phyloP scores from a whole-genome alignment of 1,140 invertebrate species.

The Plodia interpunctella region DNA sequence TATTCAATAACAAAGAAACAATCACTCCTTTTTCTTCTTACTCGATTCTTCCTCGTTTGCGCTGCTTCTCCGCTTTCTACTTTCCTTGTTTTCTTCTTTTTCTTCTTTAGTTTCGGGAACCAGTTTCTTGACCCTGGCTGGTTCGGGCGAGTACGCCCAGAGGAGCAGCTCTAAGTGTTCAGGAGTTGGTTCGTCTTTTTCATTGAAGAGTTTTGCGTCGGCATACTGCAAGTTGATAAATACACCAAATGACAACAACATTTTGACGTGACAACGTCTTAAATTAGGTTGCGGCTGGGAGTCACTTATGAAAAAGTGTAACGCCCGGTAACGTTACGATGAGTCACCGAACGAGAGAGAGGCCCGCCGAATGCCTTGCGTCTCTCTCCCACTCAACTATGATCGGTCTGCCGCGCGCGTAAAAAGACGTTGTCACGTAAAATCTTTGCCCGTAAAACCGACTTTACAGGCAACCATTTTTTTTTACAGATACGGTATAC shows the following conservation, averaged over 20 bases:
- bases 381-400: too few species aligned
- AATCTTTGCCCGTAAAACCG: too few species aligned
- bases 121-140: slow-evolving; percentile 46
- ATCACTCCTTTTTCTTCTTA: slow-evolving; percentile 57
- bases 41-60: slow-evolving; percentile 41
- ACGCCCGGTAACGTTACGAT: too few species aligned
- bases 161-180: slow-evolving; percentile 79
- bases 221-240: slow-evolving; percentile 38
- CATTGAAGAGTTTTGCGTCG: slow-evolving; percentile 77
- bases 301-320: too few species aligned
- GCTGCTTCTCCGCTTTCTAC: slow-evolving; percentile 42
- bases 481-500: too few species aligned
- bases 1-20: neutral
- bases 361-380: too few species aligned
- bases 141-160: slow-evolving; percentile 81
- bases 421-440: too few species aligned
- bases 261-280: too few species aligned
- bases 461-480: too few species aligned
- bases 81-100: slow-evolving; percentile 22
- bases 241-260: neutral
- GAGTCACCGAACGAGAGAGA: too few species aligned
- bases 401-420: too few species aligned
- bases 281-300: too few species aligned
- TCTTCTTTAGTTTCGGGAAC: slow-evolving; percentile 47
- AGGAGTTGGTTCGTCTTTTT: slow-evolving; percentile 78